Conservation (phyloP, 2,888 invertebrate species). For the Mystacides longicornis region DNA sequence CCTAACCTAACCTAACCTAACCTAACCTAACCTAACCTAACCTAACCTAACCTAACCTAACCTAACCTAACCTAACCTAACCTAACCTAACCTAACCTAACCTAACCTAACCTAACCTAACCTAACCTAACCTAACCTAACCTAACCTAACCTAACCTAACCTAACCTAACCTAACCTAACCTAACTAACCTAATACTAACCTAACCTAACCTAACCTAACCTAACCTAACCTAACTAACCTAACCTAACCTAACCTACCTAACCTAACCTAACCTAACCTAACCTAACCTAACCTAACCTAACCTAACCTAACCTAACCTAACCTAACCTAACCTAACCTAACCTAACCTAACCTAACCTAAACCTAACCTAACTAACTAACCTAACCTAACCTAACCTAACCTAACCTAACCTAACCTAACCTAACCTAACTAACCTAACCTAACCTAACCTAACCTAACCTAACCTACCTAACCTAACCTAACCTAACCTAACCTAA, state of each 20-base stretch:
- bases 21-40: constrained; percentile 6
- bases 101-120: constrained; percentile 16
- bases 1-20: constrained; percentile 12
- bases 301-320: constrained; percentile 23
- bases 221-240: constrained; percentile 24
- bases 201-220: constrained; percentile 25
- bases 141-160: constrained; percentile 24
- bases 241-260: constrained; percentile 24
- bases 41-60: constrained; percentile 6
- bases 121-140: constrained; percentile 24
- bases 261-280: constrained; percentile 25
- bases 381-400: constrained; percentile 26
- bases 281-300: constrained; percentile 24
- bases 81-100: constrained; percentile 16
- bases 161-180: constrained; percentile 26
- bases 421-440: constrained; percentile 25
- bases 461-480: constrained; percentile 27
- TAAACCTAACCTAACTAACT: constrained; percentile 26
- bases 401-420: constrained; percentile 26
- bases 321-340: constrained; percentile 25
- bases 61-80: constrained; percentile 6
- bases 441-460: constrained; percentile 26
- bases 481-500: constrained; percentile 25
- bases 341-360: constrained; percentile 26
- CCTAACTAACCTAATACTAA: constrained; percentile 24